phyloP scores from a whole-genome alignment of 1,140 invertebrate species.

The Lepidurus apus region DNA sequence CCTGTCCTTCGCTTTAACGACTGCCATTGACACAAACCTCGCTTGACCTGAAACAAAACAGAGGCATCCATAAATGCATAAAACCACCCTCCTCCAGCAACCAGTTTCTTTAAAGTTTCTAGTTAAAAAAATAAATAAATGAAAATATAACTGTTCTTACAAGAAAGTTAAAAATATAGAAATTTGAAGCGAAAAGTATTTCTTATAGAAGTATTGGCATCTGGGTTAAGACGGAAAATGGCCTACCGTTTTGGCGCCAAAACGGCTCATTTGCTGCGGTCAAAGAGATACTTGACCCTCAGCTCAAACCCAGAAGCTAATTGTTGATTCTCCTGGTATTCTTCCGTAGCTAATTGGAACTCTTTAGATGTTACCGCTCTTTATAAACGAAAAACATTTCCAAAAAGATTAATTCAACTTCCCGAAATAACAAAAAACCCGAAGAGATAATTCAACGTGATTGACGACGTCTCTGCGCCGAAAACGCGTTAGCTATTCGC shows the following conservation, averaged over 20 bases:
- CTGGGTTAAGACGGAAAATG: too few species aligned
- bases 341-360: not conserved
- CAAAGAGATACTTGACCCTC: not conserved
- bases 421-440: not conserved
- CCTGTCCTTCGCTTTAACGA: not conserved
- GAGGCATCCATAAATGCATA: not conserved
- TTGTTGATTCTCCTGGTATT: too few species aligned
- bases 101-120: too few species aligned
- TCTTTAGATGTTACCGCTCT: not conserved
- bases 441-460: not conserved
- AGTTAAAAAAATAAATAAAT: too few species aligned
- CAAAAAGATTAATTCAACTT: not conserved
- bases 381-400: not conserved
- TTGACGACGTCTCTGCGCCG: not conserved
- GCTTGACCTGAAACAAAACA: constrained; percentile 14
- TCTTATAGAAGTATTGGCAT: too few species aligned
- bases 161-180: too few species aligned
- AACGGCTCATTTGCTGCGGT: not conserved
- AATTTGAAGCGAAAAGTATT: too few species aligned
- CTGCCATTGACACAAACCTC: not conserved
- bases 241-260: not conserved
- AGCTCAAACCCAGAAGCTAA: not conserved
- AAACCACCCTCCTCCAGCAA: not conserved
- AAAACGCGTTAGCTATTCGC: constrained; percentile 14
- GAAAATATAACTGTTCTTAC: too few species aligned